Percentiles rank a stretch among this genome's conserved stretches.
phyloP scores from a whole-genome alignment of 2,113 vertebrate genomes.

The Hiodon alosoides region DNA sequence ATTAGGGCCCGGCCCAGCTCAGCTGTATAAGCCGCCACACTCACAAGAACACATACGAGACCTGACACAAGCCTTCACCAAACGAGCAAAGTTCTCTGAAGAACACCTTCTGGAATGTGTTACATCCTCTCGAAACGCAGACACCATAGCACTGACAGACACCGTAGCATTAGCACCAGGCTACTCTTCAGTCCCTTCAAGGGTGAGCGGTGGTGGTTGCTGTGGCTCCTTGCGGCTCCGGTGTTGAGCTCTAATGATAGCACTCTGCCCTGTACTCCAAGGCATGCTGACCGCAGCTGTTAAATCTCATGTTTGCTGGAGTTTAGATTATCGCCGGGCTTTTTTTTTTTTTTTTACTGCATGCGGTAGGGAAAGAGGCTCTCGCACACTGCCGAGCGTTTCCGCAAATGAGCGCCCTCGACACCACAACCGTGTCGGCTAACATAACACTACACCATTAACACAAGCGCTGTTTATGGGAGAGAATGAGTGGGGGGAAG shows the following conservation, averaged over 20 bases:
- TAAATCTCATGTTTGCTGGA: conserved; percentile 21
- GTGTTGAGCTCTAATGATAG: conserved; percentile 14
- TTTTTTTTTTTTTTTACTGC: conserved; percentile 1
- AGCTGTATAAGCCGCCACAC: no score
- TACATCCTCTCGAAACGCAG: neutral
- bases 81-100: neutral
- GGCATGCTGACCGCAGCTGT: conserved; percentile 33
- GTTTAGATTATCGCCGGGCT: conserved; percentile 23
- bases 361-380: conserved; percentile 26
- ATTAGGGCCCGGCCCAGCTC: neutral
- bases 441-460: conserved; percentile 39
- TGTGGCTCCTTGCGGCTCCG: conserved; percentile 16
- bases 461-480: conserved; percentile 22
- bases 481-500: neutral
- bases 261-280: conserved; percentile 1
- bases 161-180: neutral
- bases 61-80: no score
- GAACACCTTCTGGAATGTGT: neutral
- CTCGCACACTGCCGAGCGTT: conserved; percentile 6
- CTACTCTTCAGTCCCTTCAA: neutral
- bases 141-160: no score
- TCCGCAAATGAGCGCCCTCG: conserved; percentile 38
- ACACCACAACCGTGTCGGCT: conserved; percentile 38
- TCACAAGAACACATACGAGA: no score
- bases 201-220: conserved; percentile 49